Evolutionary conservation across 2,888 invertebrate species (phyloP).

Genomic region (Leptinotarsa tumamoca): DNA sequence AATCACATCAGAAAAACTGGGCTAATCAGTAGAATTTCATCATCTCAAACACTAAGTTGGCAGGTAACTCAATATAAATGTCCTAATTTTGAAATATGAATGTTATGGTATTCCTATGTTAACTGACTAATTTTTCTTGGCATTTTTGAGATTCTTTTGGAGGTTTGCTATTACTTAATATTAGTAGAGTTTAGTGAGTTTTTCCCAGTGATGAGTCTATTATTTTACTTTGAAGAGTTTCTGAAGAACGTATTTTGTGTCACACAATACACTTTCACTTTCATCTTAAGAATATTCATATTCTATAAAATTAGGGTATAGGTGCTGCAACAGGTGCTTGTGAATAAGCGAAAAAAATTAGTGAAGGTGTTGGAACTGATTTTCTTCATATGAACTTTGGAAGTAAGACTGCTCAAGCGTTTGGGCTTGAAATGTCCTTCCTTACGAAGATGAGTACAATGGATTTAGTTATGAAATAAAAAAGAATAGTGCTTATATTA

Average conservation of each 20-base stretch:
- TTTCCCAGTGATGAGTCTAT: no score
- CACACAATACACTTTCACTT: background rate
- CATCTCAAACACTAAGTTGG: constrained; percentile 28
- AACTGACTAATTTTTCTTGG: constrained; percentile 1
- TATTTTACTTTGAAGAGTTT: no score
- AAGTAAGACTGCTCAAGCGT: constrained; percentile 91
- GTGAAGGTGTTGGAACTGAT: constrained; percentile 90
- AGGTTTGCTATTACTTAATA: no score
- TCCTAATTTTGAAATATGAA: constrained; percentile 6
- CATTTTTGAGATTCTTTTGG: background rate
- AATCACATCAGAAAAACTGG: constrained; percentile 30
- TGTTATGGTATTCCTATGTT: constrained; percentile 6
- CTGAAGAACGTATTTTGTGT: background rate
- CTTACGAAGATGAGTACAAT: constrained; percentile 82
- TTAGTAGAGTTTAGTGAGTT: no score
- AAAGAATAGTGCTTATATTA: no score
- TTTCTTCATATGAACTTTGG: constrained; percentile 94
- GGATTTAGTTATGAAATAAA: no score
- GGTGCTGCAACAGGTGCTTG: constrained; percentile 96
- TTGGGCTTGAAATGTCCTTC: constrained; percentile 96
- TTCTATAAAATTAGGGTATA: constrained; percentile 74
- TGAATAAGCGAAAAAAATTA: constrained; percentile 92
- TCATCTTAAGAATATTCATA: background rate
- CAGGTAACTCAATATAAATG: constrained; percentile 33
- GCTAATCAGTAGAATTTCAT: constrained; percentile 34